Base-by-base conservation (phyloP, 64 coral and sea anemone genomes). In the Montipora foliosa region DNA sequence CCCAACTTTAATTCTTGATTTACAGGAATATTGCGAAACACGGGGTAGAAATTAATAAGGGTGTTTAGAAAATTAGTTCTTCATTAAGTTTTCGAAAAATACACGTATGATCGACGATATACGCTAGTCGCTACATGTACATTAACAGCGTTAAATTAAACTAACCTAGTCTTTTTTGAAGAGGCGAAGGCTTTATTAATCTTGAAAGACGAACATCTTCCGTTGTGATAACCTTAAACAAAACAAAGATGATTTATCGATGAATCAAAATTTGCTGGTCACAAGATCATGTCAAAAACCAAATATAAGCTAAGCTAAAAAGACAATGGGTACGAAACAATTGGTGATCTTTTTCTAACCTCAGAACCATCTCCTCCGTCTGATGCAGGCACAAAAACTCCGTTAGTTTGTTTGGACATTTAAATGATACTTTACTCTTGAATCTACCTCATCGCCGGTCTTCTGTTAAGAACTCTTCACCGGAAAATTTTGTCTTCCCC, bases 151-250 rank as follows among this genome's bases (percentile, higher is more conserved):
- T 64, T 4, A 13, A 76, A 46, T 47, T 46, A 8, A 19, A 50
- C 62, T 72, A 22, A 86, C 82, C 82, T 2, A 86, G 82, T 68
- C 82, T 86, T 72, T 86, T 86, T 19, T 86, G 82, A 50, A 86
- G 82, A n/a, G 82, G 82, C 19, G 82, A 86, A 21, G 82, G 82
- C 82, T 86, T 86, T 71, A 86, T 86, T 9, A 86, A 46, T 71
- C 82, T 71, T 86, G 82, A 86, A 21, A 86, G 82, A 69, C 82
- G 62, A 86, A 86, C 82, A 86, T 86, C 82, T 86, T 86, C 82
- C 64, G 45, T 86, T 86, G 82, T 86, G 48, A 86, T 86, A 15
- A 86, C 82, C 82, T 86, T 13, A 71, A 45, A 68, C 46, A 45
- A 71, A 49, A 71, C 6, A 71, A 71, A 2, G 62, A 45, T 48